Evolutionary conservation across 2,113 vertebrate genomes (phyloP).

Genomic region (Charadrius vociferus): DNA sequence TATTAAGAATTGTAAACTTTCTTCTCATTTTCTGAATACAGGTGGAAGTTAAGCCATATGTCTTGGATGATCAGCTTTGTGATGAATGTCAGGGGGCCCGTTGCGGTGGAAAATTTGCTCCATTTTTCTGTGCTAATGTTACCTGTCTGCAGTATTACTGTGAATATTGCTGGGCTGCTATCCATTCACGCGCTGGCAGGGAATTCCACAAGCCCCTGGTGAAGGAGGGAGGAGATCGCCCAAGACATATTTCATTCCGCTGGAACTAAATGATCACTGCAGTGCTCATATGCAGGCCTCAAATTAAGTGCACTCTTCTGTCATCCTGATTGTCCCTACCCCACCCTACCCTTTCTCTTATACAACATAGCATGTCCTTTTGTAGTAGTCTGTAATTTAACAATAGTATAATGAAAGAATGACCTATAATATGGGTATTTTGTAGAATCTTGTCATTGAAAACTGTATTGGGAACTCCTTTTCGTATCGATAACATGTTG

Average conservation of each 20-base stretch:
- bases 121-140: constrained; percentile 99
- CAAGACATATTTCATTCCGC: constrained; percentile 99
- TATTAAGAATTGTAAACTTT: neutral
- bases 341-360: constrained; percentile 66
- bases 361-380: constrained; percentile 80
- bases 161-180: constrained; percentile 99
- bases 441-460: constrained; percentile 80
- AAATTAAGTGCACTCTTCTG: constrained; percentile 98
- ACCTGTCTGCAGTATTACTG: constrained; percentile 99
- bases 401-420: constrained; percentile 78
- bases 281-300: constrained; percentile 82
- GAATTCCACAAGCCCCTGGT: constrained; percentile 99
- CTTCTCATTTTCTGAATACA: constrained; percentile 64
- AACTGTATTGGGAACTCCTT: constrained; percentile 78
- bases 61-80: constrained; percentile 99
- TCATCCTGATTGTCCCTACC: constrained; percentile 84
- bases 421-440: constrained; percentile 80
- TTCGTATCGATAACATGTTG: constrained; percentile 74
- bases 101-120: constrained; percentile 97
- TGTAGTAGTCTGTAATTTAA: constrained; percentile 81
- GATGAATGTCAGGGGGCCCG: constrained; percentile 99
- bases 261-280: constrained; percentile 90
- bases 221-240: constrained; percentile 98
- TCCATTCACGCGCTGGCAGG: constrained; percentile 96
- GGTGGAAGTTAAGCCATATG: constrained; percentile 99